These are phyloP conservation scores for Hypomesus transpacificus DNA, from an alignment of 2,113 vertebrate genomes.

Conservation along the genomic window DNA sequence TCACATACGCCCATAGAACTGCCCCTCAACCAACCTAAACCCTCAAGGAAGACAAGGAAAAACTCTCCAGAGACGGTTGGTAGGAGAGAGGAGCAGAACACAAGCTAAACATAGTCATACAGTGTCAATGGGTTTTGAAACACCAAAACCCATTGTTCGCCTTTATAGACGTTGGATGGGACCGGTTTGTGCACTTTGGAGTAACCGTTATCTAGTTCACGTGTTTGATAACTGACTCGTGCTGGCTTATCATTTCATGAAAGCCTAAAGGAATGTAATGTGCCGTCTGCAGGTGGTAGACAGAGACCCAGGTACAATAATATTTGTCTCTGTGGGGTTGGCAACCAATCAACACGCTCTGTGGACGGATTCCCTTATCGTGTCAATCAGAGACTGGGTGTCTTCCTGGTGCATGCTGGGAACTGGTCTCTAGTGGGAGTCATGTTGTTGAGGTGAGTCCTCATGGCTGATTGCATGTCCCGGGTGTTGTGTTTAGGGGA, in stretches of 20 bases:
- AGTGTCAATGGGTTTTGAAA: too few relatives aligned
- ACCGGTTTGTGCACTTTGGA: not conserved
- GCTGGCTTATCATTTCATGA: not conserved
- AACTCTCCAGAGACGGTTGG: too few relatives aligned
- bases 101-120: too few relatives aligned
- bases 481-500: not conserved
- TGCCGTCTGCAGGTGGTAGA: conserved; percentile 39
- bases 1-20: too few relatives aligned
- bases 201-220: not conserved
- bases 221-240: not conserved
- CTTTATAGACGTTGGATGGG: too few relatives aligned
- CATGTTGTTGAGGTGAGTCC: not conserved
- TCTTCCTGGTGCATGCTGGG: not conserved
- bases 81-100: too few relatives aligned
- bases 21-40: too few relatives aligned
- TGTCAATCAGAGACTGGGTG: conserved; percentile 12
- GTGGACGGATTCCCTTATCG: conserved; percentile 21
- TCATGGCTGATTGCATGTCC: not conserved
- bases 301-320: conserved; percentile 38
- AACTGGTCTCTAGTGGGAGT: not conserved
- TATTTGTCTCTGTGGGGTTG: conserved; percentile 29
- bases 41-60: too few relatives aligned
- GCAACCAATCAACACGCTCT: conserved; percentile 41
- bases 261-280: conserved; percentile 32
- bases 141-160: too few relatives aligned